Conservation (phyloP, 2,888 invertebrate genomes). For the Trachelus iudaicus region DNA sequence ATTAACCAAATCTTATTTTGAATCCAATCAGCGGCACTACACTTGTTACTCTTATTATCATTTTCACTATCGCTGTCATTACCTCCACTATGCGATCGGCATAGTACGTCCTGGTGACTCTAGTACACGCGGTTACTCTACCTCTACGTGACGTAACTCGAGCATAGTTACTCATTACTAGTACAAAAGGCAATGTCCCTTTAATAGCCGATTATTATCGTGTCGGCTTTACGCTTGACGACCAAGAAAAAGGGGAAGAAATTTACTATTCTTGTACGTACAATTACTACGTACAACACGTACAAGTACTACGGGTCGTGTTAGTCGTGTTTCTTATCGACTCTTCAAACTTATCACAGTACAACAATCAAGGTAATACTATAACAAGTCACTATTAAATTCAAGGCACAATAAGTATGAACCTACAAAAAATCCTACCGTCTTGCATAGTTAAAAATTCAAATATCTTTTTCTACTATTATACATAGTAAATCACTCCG, state of each 20-base stretch:
- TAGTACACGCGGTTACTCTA: conserved; percentile 26
- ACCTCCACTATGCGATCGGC: background rate
- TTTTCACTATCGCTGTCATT: background rate
- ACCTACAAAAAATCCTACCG: background rate
- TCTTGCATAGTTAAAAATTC: background rate
- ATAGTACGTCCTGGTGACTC: background rate
- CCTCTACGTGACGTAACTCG: conserved; percentile 31
- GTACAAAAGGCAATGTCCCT: conserved; percentile 33
- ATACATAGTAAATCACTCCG: background rate
- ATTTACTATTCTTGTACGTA: background rate
- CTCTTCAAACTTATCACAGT: background rate
- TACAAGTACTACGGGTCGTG: background rate
- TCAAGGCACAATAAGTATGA: background rate
- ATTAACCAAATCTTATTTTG: background rate
- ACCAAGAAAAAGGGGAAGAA: conserved; percentile 9
- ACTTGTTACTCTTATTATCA: background rate
- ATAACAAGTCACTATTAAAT: background rate
- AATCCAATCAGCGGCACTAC: background rate
- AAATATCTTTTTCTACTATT: background rate
- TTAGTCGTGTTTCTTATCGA: background rate
- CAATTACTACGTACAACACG: background rate
- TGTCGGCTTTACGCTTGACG: conserved; percentile 14
- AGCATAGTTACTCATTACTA: conserved; percentile 24
- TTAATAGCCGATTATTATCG: conserved; percentile 35
- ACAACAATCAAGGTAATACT: background rate